phyloP scores from a whole-genome alignment of 2,888 invertebrate genomes.

The Chaetoderma sp. region DNA sequence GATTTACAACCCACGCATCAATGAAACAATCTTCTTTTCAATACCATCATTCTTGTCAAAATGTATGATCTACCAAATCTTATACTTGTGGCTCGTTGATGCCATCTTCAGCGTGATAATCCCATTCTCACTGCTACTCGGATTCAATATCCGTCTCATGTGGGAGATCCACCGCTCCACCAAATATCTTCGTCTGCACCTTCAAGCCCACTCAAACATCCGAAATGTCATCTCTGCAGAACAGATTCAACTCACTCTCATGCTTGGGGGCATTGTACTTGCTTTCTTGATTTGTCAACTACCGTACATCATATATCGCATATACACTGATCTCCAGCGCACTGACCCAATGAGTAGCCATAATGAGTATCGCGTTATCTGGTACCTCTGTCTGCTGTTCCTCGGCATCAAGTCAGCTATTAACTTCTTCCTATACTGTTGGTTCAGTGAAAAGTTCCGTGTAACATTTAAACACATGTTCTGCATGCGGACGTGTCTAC shows the following conservation, averaged over 20 bases:
- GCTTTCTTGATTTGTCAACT: conserved; percentile 65
- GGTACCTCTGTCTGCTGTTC: conserved; percentile 31
- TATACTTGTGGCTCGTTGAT: conserved; percentile 50
- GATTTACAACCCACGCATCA: conserved; percentile 26
- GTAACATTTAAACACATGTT: conserved; percentile 63
- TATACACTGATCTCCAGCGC: conserved; percentile 19
- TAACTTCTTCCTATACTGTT: conserved; percentile 67
- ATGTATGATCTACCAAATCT: neutral
- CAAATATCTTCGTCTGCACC: conserved; percentile 56
- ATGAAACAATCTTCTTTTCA: conserved; percentile 39
- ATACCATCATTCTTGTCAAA: conserved; percentile 3
- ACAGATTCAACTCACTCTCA: conserved; percentile 64
- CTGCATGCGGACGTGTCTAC: conserved; percentile 47
- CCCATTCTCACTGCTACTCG: conserved; percentile 57
- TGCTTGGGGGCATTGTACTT: conserved; percentile 62
- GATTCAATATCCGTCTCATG: conserved; percentile 60
- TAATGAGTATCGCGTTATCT: neutral
- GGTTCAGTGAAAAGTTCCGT: conserved; percentile 68
- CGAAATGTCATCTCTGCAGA: conserved; percentile 57
- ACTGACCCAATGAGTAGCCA: neutral
- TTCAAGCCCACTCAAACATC: conserved; percentile 45
- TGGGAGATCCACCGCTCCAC: conserved; percentile 62
- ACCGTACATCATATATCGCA: conserved; percentile 55
- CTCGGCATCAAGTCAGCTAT: conserved; percentile 62
- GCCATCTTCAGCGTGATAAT: conserved; percentile 49